A percentile compares a stretch with the other conserved stretches of the same genome.
Conservation (phyloP, 2,888 invertebrate genomes). For the Chrysolina haemoptera region DNA sequence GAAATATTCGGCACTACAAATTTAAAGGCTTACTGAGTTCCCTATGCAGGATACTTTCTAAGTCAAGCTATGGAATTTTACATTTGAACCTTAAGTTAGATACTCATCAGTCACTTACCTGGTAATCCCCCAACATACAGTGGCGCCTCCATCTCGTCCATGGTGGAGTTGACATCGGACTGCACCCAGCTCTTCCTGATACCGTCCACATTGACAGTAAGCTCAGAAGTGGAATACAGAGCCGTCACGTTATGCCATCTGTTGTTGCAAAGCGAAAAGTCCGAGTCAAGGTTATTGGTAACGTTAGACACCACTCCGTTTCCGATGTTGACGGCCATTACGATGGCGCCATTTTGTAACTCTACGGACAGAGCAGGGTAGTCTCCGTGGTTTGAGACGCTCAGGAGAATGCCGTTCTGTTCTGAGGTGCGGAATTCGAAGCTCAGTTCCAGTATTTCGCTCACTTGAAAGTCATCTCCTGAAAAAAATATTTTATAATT, state of each 20-base stretch:
- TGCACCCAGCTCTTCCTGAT: slow-evolving; percentile 71
- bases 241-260: slow-evolving; percentile 89
- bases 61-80: too few species aligned
- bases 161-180: slow-evolving; percentile 68
- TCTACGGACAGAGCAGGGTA: slow-evolving; percentile 85
- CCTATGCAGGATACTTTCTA: too few species aligned
- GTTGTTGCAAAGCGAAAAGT: slow-evolving; percentile 86
- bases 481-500: too few species aligned
- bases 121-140: slow-evolving; percentile 89
- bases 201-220: slow-evolving; percentile 82
- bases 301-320: slow-evolving; percentile 78
- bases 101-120: slow-evolving; percentile 74
- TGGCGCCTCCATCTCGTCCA: slow-evolving; percentile 73
- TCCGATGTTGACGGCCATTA: slow-evolving; percentile 77
- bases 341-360: slow-evolving; percentile 84
- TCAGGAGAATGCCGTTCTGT: slow-evolving; percentile 84
- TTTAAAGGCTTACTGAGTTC: too few species aligned
- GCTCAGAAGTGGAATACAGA: slow-evolving; percentile 79
- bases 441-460: slow-evolving; percentile 80
- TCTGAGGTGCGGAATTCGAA: slow-evolving; percentile 92
- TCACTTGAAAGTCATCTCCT: slow-evolving; percentile 80
- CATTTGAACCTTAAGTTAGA: too few species aligned
- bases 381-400: slow-evolving; percentile 76
- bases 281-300: slow-evolving; percentile 76
- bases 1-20: too few species aligned